Percentiles rank a stretch among this genome's conserved stretches.
These are phyloP conservation scores for Ahaetulla prasina DNA, from an alignment of 2,113 vertebrate genomes.

Conservation along the genomic window DNA sequence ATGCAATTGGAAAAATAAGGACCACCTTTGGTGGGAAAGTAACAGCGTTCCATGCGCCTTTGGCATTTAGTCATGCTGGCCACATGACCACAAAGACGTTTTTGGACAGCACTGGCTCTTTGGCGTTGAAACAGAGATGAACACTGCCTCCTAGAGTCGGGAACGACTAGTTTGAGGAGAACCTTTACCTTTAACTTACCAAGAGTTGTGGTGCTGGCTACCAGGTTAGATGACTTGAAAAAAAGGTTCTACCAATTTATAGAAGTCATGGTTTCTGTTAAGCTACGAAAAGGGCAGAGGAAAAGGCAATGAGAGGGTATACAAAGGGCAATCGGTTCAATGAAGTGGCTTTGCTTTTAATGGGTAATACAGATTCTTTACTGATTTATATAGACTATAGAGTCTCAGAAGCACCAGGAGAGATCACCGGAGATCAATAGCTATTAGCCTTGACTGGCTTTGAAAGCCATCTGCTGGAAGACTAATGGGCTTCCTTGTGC, in stretches of 20 bases:
- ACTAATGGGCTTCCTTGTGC: background rate
- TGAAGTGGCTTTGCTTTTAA: background rate
- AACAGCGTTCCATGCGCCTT: too few species aligned
- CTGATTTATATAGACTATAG: background rate
- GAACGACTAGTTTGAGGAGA: too few species aligned
- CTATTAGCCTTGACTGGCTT: background rate
- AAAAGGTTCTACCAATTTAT: background rate
- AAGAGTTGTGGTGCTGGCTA: background rate
- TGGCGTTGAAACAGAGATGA: too few species aligned
- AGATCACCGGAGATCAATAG: background rate
- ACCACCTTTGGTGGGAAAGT: too few species aligned
- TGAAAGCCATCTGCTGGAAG: background rate
- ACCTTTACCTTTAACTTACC: too few species aligned
- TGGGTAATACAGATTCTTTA: background rate
- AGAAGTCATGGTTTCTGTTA: background rate
- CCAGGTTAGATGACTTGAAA: background rate
- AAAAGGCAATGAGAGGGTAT: background rate
- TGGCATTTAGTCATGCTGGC: too few species aligned
- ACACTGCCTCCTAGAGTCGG: too few species aligned
- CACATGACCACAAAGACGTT: too few species aligned
- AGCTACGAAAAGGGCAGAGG: background rate
- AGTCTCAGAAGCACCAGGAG: background rate
- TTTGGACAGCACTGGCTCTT: too few species aligned
- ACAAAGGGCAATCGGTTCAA: background rate
- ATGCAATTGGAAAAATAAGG: too few species aligned